These are phyloP conservation scores for Psittacula echo DNA, from an alignment of 2,797 vertebrate species.

Conservation along the genomic window DNA sequence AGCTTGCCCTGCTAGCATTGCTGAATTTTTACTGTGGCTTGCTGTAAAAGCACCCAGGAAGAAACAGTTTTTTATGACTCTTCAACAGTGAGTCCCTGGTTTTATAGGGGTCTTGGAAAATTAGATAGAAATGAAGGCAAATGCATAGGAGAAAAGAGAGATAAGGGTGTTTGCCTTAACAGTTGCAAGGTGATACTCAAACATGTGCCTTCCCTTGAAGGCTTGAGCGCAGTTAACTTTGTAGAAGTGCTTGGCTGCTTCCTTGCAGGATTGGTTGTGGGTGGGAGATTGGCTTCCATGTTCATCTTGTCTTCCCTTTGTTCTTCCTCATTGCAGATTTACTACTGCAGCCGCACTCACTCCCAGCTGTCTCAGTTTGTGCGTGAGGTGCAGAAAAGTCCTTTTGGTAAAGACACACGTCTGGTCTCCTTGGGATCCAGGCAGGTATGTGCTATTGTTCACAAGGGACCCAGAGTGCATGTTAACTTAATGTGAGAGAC, in stretches of 20 bases:
- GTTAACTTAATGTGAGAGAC: not conserved
- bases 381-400: conserved; percentile 93
- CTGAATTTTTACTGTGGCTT: conserved; percentile 4
- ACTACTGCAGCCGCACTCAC: conserved; percentile 98
- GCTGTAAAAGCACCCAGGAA: not conserved
- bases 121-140: not conserved
- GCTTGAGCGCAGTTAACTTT: not conserved
- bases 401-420: conserved; percentile 85
- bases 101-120: not conserved
- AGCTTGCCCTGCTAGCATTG: not conserved
- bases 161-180: not conserved
- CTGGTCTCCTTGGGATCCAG: conserved; percentile 91
- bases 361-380: conserved; percentile 97
- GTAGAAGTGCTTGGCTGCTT: not conserved
- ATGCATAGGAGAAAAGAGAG: not conserved
- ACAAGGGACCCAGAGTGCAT: not conserved
- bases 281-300: not conserved
- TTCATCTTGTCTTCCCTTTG: not conserved
- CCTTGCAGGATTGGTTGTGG: not conserved
- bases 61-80: not conserved
- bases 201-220: not conserved
- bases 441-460: conserved; percentile 80
- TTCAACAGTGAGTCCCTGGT: not conserved
- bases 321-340: conserved; percentile 82
- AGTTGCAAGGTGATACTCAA: not conserved